phyloP scores from a whole-genome alignment of 2,797 vertebrate genomes.

The Thamnophis elegans region DNA sequence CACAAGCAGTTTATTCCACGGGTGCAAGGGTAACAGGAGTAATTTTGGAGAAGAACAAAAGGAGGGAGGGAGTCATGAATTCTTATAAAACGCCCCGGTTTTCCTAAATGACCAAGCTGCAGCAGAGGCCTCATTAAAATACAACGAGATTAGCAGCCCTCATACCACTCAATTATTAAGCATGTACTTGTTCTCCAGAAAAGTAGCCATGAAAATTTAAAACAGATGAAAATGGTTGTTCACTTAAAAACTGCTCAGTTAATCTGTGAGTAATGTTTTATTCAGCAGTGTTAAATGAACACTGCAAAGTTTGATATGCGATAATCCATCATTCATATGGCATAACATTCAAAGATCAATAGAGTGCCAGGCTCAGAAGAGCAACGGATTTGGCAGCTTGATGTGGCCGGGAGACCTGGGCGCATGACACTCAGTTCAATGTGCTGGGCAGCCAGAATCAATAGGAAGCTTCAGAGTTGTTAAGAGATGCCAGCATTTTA shows the following conservation, averaged over 20 bases:
- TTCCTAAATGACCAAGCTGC: constrained; percentile 51
- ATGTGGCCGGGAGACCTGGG: not conserved
- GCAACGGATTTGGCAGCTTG: constrained; percentile 34
- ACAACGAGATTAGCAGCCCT: constrained; percentile 66
- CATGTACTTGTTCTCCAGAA: constrained; percentile 72
- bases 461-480: constrained; percentile 51
- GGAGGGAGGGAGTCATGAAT: not conserved
- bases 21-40: constrained; percentile 16
- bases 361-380: constrained; percentile 16
- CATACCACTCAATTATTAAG: constrained; percentile 72
- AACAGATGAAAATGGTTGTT: constrained; percentile 71
- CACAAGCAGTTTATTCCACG: constrained; percentile 22
- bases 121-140: constrained; percentile 68
- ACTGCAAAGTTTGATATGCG: constrained; percentile 58
- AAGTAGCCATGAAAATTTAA: constrained; percentile 75
- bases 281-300: constrained; percentile 73
- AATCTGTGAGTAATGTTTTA: constrained; percentile 75
- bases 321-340: constrained; percentile 65
- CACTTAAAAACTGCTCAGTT: constrained; percentile 71
- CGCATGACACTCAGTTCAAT: constrained; percentile 42
- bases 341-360: constrained; percentile 49
- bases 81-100: constrained; percentile 46
- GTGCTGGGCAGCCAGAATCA: constrained; percentile 53
- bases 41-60: constrained; percentile 25
- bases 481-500: constrained; percentile 33